Percentiles rank a stretch among this genome's conserved stretches.
phyloP scores from a whole-genome alignment of 2,113 vertebrate genomes.

The Telmatochromis sp. region DNA sequence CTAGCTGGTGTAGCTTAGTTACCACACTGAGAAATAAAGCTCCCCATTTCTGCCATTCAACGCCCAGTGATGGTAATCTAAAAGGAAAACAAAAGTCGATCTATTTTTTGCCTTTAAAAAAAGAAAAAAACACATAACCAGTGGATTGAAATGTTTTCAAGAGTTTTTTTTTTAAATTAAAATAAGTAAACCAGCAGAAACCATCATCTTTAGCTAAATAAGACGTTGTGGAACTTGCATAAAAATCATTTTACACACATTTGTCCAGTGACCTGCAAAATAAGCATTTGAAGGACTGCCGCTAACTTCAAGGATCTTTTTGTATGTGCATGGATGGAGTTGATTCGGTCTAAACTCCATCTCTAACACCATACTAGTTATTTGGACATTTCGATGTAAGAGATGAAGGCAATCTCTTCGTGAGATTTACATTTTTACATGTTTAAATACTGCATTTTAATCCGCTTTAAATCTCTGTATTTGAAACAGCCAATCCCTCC shows the following conservation, averaged over 20 bases:
- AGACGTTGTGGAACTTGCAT: background rate
- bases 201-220: background rate
- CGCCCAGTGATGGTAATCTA: background rate
- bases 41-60: background rate
- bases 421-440: background rate
- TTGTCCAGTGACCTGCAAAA: background rate
- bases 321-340: background rate
- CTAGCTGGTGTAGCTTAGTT: background rate
- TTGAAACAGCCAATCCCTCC: background rate
- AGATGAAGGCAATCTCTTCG: background rate
- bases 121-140: rapidly evolving
- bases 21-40: background rate
- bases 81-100: background rate
- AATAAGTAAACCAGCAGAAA: background rate
- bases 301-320: background rate
- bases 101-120: background rate
- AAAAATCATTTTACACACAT: background rate
- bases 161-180: background rate
- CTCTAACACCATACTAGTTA: background rate
- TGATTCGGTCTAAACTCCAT: background rate
- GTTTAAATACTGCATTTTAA: background rate
- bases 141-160: no score
- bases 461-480: background rate
- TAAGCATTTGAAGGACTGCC: background rate
- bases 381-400: background rate